Evolutionary conservation across 2,888 invertebrate genomes (phyloP).

Genomic region (Agrilus biguttatus): DNA sequence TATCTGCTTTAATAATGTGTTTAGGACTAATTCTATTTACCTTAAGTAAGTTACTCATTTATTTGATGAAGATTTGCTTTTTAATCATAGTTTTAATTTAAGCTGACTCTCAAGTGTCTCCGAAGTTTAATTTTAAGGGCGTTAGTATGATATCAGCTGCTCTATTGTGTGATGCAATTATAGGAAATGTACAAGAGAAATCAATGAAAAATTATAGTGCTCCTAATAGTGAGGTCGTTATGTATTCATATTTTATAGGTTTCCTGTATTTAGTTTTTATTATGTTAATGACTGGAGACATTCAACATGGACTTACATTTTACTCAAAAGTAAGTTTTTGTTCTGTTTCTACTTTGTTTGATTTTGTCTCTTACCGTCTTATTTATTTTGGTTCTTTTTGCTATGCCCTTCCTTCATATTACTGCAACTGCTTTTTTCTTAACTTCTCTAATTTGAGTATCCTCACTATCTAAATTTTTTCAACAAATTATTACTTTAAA

Average conservation of each 20-base stretch:
- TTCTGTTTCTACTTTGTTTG: too few species aligned
- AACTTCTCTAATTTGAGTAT: neutral
- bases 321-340: conserved; percentile 50
- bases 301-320: conserved; percentile 60
- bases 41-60: conserved; percentile 45
- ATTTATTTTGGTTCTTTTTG: too few species aligned
- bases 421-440: neutral
- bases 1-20: conserved; percentile 77
- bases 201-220: conserved; percentile 75
- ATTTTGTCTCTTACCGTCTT: too few species aligned
- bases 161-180: conserved; percentile 83
- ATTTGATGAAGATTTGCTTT: conserved; percentile 1
- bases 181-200: conserved; percentile 95
- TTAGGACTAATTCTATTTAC: conserved; percentile 83
- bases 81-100: conserved; percentile 16
- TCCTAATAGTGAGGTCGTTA: conserved; percentile 79
- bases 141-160: conserved; percentile 70
- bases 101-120: conserved; percentile 61
- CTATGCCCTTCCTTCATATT: too few species aligned
- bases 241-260: conserved; percentile 84
- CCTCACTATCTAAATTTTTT: too few species aligned
- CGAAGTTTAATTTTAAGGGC: conserved; percentile 57
- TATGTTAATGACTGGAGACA: conserved; percentile 56
- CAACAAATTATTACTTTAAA: conserved; percentile 27
- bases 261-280: conserved; percentile 66